A percentile compares a stretch with the other conserved stretches of the same genome.
phyloP scores from a whole-genome alignment of 2,888 invertebrate genomes.

The Tholera decimalis region DNA sequence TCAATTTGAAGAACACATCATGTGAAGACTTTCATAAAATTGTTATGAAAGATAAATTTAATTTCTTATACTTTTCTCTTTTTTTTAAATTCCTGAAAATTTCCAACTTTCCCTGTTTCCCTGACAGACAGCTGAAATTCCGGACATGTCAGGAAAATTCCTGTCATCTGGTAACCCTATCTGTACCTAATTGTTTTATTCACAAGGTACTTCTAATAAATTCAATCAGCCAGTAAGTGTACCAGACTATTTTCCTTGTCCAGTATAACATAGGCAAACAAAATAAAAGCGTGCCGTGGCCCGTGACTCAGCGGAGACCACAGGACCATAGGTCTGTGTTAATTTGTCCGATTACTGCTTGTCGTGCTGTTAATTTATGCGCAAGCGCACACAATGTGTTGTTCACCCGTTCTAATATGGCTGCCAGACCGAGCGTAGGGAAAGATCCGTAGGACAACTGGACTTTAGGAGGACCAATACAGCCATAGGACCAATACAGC shows the following conservation, averaged over 20 bases:
- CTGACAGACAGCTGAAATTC: too few relatives aligned
- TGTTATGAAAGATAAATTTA: too few relatives aligned
- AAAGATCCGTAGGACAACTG: constrained; percentile 50
- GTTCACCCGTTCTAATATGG: constrained; percentile 65
- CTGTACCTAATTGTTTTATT: constrained; percentile 7
- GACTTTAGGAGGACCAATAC: constrained; percentile 9
- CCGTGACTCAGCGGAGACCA: constrained; percentile 73
- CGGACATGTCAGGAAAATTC: too few relatives aligned
- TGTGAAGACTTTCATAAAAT: too few relatives aligned
- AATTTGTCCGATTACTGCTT: constrained; percentile 77
- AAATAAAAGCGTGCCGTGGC: constrained; percentile 65
- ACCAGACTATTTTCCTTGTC: constrained; percentile 53
- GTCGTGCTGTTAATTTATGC: constrained; percentile 64
- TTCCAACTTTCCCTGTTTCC: too few relatives aligned
- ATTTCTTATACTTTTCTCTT: too few relatives aligned
- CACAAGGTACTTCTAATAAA: constrained; percentile 34
- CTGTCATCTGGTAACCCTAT: too few relatives aligned
- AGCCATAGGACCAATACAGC: not conserved
- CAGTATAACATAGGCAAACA: constrained; percentile 62
- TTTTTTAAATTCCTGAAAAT: too few relatives aligned
- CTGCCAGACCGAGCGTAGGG: constrained; percentile 24
- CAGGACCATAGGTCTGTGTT: constrained; percentile 76
- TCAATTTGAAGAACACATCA: too few relatives aligned
- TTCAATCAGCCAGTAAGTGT: not conserved
- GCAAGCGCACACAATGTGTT: constrained; percentile 68